Conservation (phyloP, 2,797 vertebrate species). For the Pyrrhura leucotis region DNA sequence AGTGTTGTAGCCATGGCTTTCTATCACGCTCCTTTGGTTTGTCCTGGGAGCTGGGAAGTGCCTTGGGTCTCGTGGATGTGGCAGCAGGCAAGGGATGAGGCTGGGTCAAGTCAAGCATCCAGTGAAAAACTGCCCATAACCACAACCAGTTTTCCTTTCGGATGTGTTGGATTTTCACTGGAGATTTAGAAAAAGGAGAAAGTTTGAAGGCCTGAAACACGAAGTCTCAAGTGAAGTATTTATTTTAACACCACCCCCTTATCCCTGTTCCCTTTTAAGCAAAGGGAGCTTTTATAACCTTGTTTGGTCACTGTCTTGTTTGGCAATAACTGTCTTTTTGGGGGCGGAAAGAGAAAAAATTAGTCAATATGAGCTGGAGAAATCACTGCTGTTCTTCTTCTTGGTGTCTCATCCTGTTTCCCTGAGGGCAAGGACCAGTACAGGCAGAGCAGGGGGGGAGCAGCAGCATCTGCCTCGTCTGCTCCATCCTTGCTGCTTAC, state of each 20-base stretch:
- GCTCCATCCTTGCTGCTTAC: background rate
- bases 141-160: background rate
- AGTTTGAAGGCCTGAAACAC: background rate
- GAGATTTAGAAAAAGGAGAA: background rate
- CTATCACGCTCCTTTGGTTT: background rate
- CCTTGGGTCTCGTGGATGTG: fast-evolving
- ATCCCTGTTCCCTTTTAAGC: background rate
- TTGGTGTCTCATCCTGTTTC: background rate
- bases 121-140: background rate
- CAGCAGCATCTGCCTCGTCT: background rate
- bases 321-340: conserved; percentile 12
- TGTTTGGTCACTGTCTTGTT: background rate
- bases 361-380: conserved; percentile 32
- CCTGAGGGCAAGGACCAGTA: background rate
- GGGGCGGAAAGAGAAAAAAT: background rate
- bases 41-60: background rate
- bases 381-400: conserved; percentile 53
- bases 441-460: background rate
- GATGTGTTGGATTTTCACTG: background rate
- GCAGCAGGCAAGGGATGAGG: background rate
- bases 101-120: background rate
- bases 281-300: conserved; percentile 21
- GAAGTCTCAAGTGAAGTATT: background rate
- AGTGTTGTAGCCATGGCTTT: background rate
- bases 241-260: background rate